Evolutionary conservation across 2,113 vertebrate species (phyloP).

Genomic region (Psilopogon haemacephalus): DNA sequence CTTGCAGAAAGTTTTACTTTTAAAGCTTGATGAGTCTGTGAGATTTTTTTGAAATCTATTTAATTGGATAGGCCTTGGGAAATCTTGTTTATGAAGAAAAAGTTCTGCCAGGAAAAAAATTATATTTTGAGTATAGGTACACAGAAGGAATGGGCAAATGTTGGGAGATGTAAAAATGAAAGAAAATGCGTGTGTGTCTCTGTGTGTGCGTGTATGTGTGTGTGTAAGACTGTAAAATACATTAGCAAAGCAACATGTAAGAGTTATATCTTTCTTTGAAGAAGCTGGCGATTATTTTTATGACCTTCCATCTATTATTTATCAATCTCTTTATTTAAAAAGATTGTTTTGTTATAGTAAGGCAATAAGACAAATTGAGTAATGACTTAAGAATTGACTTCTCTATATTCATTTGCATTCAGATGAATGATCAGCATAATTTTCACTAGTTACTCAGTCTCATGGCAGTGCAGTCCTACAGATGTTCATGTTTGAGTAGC

Average conservation of each 20-base stretch:
- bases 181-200: neutral
- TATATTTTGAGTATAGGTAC: neutral
- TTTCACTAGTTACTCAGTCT: neutral
- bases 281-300: neutral
- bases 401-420: accelerated
- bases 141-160: neutral
- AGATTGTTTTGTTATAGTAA: neutral
- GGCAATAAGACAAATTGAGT: neutral
- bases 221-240: neutral
- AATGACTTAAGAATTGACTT: neutral
- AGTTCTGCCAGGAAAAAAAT: neutral
- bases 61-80: neutral
- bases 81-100: neutral
- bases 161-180: neutral
- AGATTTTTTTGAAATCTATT: neutral
- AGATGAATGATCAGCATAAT: neutral
- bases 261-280: neutral
- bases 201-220: no score
- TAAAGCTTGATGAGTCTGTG: neutral
- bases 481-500: neutral
- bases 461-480: neutral
- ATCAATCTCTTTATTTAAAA: neutral
- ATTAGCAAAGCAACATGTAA: neutral
- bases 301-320: neutral
- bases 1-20: neutral